Percentiles rank a stretch among this genome's conserved stretches.
Evolutionary conservation across 2,113 vertebrate genomes (phyloP).

Genomic region (Carassius auratus): DNA sequence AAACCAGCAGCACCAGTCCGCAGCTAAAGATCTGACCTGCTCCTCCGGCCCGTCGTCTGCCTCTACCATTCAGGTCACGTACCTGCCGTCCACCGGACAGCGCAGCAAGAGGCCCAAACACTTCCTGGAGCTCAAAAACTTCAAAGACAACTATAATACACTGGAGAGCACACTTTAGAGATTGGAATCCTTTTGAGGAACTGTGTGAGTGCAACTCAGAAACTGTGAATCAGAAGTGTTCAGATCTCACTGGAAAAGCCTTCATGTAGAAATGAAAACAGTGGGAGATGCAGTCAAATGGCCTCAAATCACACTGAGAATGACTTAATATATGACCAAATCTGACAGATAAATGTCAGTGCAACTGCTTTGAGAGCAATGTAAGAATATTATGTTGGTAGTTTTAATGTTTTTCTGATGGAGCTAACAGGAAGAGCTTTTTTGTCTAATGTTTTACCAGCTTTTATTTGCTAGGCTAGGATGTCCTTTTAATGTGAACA

Average conservation of each 20-base stretch:
- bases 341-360: neutral
- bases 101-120: slow-evolving; percentile 93
- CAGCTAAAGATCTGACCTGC: slow-evolving; percentile 89
- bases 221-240: neutral
- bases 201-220: neutral
- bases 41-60: slow-evolving; percentile 68
- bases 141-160: slow-evolving; percentile 98
- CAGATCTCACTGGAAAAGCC: neutral
- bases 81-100: slow-evolving; percentile 87
- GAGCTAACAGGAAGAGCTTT: neutral
- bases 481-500: neutral
- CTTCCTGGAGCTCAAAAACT: slow-evolving; percentile 95
- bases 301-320: neutral
- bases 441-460: neutral
- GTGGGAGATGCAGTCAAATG: neutral
- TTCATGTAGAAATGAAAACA: neutral
- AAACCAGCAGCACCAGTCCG: slow-evolving; percentile 86
- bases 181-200: neutral
- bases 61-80: slow-evolving; percentile 89
- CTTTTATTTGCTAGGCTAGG: neutral
- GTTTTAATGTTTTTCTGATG: neutral
- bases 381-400: neutral
- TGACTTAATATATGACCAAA: neutral
- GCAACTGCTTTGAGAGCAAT: neutral
- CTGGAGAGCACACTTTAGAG: slow-evolving; percentile 89